Evolutionary conservation across 1,140 invertebrate genomes (phyloP).

Genomic region (Zaprionus ornatus): DNA sequence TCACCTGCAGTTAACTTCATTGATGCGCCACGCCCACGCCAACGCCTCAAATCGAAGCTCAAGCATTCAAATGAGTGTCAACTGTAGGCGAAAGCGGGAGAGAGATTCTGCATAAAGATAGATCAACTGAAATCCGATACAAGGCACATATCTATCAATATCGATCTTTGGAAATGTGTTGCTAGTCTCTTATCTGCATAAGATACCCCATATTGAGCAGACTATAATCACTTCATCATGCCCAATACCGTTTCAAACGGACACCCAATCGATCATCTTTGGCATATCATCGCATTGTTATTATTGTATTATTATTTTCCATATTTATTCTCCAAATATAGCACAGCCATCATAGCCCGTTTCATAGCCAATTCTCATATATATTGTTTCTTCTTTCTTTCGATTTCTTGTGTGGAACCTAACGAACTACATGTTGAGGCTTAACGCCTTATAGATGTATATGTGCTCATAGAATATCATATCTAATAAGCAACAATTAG

Average conservation of each 20-base stretch:
- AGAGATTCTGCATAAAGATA: background rate
- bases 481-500: conserved; percentile 31
- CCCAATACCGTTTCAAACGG: conserved; percentile 4
- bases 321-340: background rate
- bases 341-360: background rate
- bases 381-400: background rate
- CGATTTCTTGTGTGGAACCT: background rate
- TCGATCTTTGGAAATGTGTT: background rate
- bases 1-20: conserved; percentile 18
- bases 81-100: background rate
- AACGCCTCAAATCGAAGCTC: background rate
- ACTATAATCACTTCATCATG: background rate
- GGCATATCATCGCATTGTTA: conserved; percentile 10
- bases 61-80: background rate
- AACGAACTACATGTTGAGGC: background rate
- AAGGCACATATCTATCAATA: background rate
- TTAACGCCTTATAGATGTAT: background rate
- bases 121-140: background rate
- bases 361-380: background rate
- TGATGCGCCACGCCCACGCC: background rate
- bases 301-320: background rate
- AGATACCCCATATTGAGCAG: background rate
- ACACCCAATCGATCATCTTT: background rate
- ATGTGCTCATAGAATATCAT: conserved; percentile 3
- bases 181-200: background rate